These are phyloP conservation scores for Copsychus sechellarum DNA, from an alignment of 2,113 vertebrate genomes.

Conservation along the genomic window DNA sequence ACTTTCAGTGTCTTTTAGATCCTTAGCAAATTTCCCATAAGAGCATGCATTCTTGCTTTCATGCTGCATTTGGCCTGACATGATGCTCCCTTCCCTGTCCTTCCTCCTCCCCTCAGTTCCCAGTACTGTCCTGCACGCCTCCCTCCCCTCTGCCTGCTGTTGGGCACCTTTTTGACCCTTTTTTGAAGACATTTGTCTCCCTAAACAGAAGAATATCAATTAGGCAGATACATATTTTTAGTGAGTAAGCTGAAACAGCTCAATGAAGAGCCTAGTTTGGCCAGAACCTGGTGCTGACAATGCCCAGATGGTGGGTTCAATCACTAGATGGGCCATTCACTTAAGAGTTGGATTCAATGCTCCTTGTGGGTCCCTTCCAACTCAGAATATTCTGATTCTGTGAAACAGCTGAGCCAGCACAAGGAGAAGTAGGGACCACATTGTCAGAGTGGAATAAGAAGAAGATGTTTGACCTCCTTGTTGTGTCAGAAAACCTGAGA, in stretches of 20 bases:
- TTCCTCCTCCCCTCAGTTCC: background rate
- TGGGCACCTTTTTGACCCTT: background rate
- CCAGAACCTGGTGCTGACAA: background rate
- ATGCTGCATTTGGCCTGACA: background rate
- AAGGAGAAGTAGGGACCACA: background rate
- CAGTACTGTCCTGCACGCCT: background rate
- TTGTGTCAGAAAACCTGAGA: background rate
- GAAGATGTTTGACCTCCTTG: background rate
- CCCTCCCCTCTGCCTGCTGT: background rate
- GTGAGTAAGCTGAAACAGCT: background rate
- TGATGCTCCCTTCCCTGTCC: background rate
- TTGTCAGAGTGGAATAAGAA: background rate
- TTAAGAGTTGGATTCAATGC: background rate
- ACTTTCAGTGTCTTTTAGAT: background rate
- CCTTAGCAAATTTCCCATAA: background rate
- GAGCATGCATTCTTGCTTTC: background rate
- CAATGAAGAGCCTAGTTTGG: background rate
- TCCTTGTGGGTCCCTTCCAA: background rate
- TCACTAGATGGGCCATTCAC: background rate
- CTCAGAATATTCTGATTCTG: background rate
- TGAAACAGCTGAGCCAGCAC: background rate
- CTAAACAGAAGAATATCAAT: background rate
- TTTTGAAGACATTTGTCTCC: background rate
- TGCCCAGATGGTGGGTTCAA: fast-evolving
- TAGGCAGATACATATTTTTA: background rate